Percentiles rank a stretch among this genome's conserved stretches.
These are phyloP conservation scores for Pitangus sulphuratus DNA, from an alignment of 2,797 vertebrate genomes.

Conservation along the genomic window DNA sequence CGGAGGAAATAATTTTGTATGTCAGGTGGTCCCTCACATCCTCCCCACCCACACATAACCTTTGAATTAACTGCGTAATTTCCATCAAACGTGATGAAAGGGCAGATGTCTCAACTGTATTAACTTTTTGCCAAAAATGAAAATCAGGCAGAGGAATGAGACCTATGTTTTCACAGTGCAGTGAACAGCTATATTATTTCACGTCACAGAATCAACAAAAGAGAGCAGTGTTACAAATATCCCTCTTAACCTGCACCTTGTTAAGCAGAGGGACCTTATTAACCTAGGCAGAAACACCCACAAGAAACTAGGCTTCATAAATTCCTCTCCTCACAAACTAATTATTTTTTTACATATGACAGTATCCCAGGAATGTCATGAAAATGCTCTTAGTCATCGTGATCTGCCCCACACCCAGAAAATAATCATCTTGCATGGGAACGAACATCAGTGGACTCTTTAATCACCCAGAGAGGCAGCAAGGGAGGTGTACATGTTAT, in stretches of 20 bases:
- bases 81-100: background rate
- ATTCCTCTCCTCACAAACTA: background rate
- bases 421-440: constrained; percentile 10
- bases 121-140: background rate
- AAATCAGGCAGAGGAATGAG: background rate
- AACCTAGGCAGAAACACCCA: background rate
- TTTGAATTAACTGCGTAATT: background rate
- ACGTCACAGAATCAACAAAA: background rate
- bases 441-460: constrained; percentile 25
- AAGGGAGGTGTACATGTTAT: background rate
- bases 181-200: accelerated
- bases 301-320: background rate
- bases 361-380: background rate
- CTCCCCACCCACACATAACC: background rate
- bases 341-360: background rate
- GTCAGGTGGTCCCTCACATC: background rate
- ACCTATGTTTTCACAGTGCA: background rate
- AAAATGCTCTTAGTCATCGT: constrained; percentile 5
- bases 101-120: background rate
- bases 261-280: background rate
- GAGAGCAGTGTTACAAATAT: background rate
- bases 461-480: constrained; percentile 1
- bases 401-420: constrained; percentile 48
- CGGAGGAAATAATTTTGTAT: background rate
- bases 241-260: background rate